A percentile compares a stretch with the other conserved stretches of the same genome.
Conservation (phyloP, 2,797 vertebrate genomes). For the Spheniscus humboldti region DNA sequence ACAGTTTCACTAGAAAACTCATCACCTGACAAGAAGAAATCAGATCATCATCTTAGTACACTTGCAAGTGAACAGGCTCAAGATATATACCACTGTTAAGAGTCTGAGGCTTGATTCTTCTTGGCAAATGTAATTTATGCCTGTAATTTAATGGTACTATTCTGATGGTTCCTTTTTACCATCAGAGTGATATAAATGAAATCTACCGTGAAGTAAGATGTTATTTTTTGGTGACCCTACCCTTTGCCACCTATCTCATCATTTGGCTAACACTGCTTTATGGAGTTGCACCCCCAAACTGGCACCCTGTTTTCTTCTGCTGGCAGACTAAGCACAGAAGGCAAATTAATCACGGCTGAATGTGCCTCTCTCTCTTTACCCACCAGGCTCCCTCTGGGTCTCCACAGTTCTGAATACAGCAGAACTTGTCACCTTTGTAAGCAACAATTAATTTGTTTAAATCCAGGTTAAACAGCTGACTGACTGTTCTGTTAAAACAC, state of each 20-base stretch:
- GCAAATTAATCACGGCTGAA: not conserved
- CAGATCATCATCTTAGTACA: not conserved
- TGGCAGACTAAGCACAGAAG: not conserved
- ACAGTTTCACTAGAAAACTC: not conserved
- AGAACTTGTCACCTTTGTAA: not conserved
- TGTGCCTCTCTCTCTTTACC: not conserved
- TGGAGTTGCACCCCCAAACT: not conserved
- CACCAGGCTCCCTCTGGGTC: not conserved
- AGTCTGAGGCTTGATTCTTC: not conserved
- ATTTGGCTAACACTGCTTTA: not conserved
- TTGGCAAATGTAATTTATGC: not conserved
- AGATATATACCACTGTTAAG: not conserved
- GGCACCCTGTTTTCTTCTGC: not conserved
- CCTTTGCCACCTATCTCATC: not conserved
- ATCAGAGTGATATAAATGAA: not conserved
- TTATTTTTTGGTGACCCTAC: not conserved
- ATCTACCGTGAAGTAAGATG: not conserved
- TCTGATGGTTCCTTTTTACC: not conserved
- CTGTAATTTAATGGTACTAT: not conserved
- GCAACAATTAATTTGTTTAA: not conserved
- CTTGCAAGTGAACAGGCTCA: not conserved
- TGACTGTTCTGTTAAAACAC: not conserved
- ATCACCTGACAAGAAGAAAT: not conserved
- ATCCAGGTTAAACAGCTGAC: not conserved
- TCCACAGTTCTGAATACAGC: not conserved